These are phyloP conservation scores for Cephalopachus bancanus DNA, from an alignment of 2,797 vertebrate genomes.

Conservation along the genomic window DNA sequence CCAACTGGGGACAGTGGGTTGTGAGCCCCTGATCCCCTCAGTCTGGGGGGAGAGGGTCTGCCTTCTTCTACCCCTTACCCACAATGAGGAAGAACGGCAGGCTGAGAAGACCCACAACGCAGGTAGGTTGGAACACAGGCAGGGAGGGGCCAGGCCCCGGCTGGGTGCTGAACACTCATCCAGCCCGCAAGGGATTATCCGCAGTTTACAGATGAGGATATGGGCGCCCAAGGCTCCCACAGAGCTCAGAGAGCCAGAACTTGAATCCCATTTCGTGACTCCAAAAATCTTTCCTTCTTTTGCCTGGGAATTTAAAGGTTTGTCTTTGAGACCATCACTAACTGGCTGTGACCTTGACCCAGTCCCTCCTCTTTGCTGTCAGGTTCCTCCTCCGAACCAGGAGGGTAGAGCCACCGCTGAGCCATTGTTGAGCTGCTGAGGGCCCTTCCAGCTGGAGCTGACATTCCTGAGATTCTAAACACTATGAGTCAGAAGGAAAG, in stretches of 20 bases:
- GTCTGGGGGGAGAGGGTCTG: background rate
- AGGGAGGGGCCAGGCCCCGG: background rate
- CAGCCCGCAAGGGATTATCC: background rate
- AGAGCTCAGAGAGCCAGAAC: background rate
- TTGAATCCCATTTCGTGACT: background rate
- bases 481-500: conserved; percentile 34
- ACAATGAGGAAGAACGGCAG: background rate
- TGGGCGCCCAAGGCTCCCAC: too few species aligned
- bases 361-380: background rate
- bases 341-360: background rate
- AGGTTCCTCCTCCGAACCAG: background rate
- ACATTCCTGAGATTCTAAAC: conserved; percentile 45
- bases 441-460: background rate
- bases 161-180: background rate
- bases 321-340: background rate
- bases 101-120: background rate
- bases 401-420: background rate
- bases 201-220: background rate
- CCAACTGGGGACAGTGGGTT: background rate
- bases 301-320: background rate
- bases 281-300: background rate
- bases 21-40: background rate
- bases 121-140: background rate
- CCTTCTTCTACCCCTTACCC: background rate
- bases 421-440: background rate